phyloP scores from a whole-genome alignment of 2,888 invertebrate genomes.

The Ceriagrion tenellum region DNA sequence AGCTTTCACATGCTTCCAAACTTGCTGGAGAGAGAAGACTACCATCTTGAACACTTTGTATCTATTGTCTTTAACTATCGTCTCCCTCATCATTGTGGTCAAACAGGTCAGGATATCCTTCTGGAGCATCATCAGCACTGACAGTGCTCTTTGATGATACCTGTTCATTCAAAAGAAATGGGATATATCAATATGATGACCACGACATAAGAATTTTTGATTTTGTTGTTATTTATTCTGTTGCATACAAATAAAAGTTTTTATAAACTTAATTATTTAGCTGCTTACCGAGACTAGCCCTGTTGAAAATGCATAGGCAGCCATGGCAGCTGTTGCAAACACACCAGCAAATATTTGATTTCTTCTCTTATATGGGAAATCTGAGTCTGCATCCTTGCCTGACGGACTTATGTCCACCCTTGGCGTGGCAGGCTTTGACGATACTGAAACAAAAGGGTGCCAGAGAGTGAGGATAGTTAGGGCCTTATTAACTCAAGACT shows the following conservation, averaged over 20 bases:
- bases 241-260: neutral
- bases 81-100: slow-evolving; percentile 53
- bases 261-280: neutral
- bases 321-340: slow-evolving; percentile 86
- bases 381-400: slow-evolving; percentile 74
- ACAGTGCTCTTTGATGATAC: slow-evolving; percentile 44
- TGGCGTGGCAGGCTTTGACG: slow-evolving; percentile 35
- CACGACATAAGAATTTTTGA: neutral
- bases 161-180: neutral
- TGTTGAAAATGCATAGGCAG: slow-evolving; percentile 84
- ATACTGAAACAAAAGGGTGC: neutral
- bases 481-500: too few species aligned
- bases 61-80: slow-evolving; percentile 21
- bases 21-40: neutral
- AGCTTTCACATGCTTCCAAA: neutral
- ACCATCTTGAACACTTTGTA: neutral
- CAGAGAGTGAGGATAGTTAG: too few species aligned
- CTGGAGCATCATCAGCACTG: slow-evolving; percentile 4
- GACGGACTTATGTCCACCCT: neutral
- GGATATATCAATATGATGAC: neutral
- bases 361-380: slow-evolving; percentile 84
- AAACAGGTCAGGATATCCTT: slow-evolving; percentile 48
- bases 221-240: neutral
- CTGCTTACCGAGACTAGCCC: slow-evolving; percentile 83
- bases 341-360: slow-evolving; percentile 85